These are phyloP conservation scores for Bubo scandiacus DNA, from an alignment of 2,113 vertebrate species.

Conservation along the genomic window DNA sequence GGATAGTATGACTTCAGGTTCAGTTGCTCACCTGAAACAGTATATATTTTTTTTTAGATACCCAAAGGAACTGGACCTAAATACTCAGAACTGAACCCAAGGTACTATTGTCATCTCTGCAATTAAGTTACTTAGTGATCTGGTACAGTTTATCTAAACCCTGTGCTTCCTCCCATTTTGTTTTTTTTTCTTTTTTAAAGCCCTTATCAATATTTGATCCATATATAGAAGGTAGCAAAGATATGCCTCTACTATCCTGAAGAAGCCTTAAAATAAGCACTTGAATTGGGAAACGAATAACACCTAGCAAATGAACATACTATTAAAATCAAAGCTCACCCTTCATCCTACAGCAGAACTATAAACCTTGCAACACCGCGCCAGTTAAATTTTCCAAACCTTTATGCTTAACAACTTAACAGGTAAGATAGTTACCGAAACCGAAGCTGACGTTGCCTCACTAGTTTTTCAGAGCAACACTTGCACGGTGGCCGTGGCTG, in stretches of 20 bases:
- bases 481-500: rapidly evolving
- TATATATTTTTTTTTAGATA: not conserved
- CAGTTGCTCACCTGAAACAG: not conserved
- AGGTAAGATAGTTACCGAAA: too few species aligned
- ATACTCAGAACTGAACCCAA: not conserved
- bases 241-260: rapidly evolving
- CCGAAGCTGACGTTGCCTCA: rapidly evolving
- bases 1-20: not conserved
- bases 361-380: rapidly evolving
- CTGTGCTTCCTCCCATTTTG: rapidly evolving
- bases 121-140: not conserved
- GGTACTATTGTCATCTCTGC: rapidly evolving
- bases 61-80: not conserved
- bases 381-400: not conserved
- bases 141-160: not conserved
- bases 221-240: not conserved
- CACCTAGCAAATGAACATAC: rapidly evolving
- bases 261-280: not conserved
- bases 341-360: not conserved
- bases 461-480: rapidly evolving
- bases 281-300: rapidly evolving
- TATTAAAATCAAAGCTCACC: not conserved
- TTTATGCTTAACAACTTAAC: rapidly evolving
- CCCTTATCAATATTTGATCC: too few species aligned
- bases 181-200: not conserved